Evolutionary conservation across 2,888 invertebrate species (phyloP).

Genomic region (Trachelus troglodyta): DNA sequence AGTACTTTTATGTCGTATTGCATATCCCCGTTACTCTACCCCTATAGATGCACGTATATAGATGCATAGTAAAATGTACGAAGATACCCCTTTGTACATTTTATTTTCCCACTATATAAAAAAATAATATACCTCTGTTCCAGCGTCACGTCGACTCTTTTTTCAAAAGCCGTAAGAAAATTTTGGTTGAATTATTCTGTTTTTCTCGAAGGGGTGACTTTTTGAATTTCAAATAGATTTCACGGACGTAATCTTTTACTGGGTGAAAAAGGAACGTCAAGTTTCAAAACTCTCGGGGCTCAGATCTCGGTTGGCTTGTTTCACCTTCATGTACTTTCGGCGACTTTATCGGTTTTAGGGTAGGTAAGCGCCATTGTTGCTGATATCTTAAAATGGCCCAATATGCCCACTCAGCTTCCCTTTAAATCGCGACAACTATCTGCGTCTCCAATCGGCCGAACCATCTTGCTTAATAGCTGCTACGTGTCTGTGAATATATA

Average conservation of each 20-base stretch:
- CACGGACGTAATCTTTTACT: neutral
- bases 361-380: slow-evolving; percentile 12
- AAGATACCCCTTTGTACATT: neutral
- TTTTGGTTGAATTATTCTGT: neutral
- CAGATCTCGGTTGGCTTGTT: slow-evolving; percentile 2
- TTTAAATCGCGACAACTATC: slow-evolving; percentile 51
- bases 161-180: neutral
- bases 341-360: neutral
- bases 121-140: neutral
- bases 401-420: slow-evolving; percentile 50
- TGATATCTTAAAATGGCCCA: slow-evolving; percentile 23
- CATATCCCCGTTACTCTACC: neutral
- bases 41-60: neutral
- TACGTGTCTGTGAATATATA: slow-evolving; percentile 62
- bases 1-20: neutral
- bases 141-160: neutral
- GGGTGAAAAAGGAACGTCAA: neutral
- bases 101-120: neutral
- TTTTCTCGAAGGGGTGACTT: neutral
- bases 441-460: slow-evolving; percentile 42
- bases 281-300: slow-evolving; percentile 12
- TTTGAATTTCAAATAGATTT: neutral
- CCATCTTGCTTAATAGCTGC: slow-evolving; percentile 55
- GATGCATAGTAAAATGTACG: neutral
- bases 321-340: slow-evolving; percentile 7